Evolutionary conservation across 2,888 invertebrate genomes (phyloP), one percentile per base, ranked within the genome.

Genomic region (Euphydryas editha): DNA sequence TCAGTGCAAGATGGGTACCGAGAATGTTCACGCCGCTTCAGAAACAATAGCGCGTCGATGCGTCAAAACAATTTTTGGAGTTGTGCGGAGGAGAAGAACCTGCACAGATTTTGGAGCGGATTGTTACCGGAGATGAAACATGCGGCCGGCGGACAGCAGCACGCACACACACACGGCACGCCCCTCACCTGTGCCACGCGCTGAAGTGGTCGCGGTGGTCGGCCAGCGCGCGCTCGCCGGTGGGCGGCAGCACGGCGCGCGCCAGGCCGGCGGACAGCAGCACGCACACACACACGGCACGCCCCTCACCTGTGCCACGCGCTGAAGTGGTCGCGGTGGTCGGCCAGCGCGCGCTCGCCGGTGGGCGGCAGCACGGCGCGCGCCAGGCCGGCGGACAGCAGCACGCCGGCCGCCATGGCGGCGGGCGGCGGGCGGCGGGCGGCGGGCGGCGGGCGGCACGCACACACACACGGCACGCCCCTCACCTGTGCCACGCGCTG

Each of bases 271-370:
- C 17, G 17, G n/a, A n/a, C n/a, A n/a, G n/a, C 24, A 17, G 8
- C 6, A 7, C 17, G 7, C 17, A 8, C 5, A 0, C 8, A 17
- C 18, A 5, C 44, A n/a, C 13, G n/a, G n/a, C n/a, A n/a, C n/a
- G n/a, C n/a, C n/a, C n/a, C 73, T 71, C 84, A 95, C 85, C 95
- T 91, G 81, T 96, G 95, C 96, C 96, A 97, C 1, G 96, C 95
- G 77, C 96, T 96, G 84, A 96, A 97, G 78, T 96, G 96, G 76
- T 96, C 95, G 74, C 94, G 94, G 78, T 96, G 95, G 81, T 96
- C 96, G 1, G 94, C 83, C 42, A 96, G 94, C 20, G 96, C 94
- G 71, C 94, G 93, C 5, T 94, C 94, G 0, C 96, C 96, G 17
- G 95, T 94, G 46, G 93, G 92, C 2, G 96, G 96, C 74, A 96